These are phyloP conservation scores for Phortica okadai DNA, from an alignment of 2,888 invertebrate genomes.

Conservation along the genomic window DNA sequence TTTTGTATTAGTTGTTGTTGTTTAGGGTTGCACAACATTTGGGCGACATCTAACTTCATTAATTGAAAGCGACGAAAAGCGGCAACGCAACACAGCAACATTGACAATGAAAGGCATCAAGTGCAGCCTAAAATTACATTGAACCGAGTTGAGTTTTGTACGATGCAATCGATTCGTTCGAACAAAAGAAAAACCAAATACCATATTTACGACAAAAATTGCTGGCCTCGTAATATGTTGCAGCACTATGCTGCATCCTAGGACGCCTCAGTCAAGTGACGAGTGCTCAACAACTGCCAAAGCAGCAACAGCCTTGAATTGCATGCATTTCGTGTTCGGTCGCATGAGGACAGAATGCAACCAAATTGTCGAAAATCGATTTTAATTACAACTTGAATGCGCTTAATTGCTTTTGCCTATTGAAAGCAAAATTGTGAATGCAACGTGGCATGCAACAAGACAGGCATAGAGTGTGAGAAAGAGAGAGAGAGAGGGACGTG, in stretches of 20 bases:
- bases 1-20: background rate
- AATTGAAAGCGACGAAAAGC: background rate
- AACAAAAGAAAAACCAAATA: background rate
- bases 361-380: constrained; percentile 29
- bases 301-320: background rate
- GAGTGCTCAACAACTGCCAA: background rate
- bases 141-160: background rate
- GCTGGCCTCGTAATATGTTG: background rate
- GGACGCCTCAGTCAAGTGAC: background rate
- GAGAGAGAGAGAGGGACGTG: background rate
- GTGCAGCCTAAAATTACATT: background rate
- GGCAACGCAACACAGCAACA: background rate
- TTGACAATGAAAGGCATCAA: constrained; percentile 19
- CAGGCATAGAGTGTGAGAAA: background rate
- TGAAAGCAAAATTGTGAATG: constrained; percentile 4
- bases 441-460: background rate
- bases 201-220: background rate
- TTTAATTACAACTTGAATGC: constrained; percentile 41
- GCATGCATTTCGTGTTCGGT: background rate
- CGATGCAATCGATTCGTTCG: background rate
- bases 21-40: background rate
- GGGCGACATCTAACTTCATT: background rate
- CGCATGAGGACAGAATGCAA: background rate
- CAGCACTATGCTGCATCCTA: background rate
- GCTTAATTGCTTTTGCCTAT: constrained; percentile 22